Conservation (phyloP, 2,113 vertebrate genomes). For the Vanacampus margaritifer region DNA sequence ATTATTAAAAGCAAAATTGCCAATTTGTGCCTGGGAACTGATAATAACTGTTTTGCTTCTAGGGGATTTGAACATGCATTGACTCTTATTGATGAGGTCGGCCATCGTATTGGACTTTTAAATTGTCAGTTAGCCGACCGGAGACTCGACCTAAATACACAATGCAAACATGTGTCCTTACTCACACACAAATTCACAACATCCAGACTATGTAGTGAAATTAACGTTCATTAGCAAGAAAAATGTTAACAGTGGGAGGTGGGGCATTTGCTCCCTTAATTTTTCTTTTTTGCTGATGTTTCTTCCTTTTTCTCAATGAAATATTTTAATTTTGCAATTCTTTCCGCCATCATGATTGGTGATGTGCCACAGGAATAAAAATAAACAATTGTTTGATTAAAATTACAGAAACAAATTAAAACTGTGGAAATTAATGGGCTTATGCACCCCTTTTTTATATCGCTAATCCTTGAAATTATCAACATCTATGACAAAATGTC, state of each 20-base stretch:
- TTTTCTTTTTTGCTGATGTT: background rate
- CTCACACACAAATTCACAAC: background rate
- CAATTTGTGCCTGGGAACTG: conserved; percentile 29
- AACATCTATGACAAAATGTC: too few relatives aligned
- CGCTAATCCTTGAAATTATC: background rate
- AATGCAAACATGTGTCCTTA: conserved; percentile 1
- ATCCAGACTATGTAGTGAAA: background rate
- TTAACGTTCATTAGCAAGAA: background rate
- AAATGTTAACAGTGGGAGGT: background rate
- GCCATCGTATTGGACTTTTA: conserved; percentile 27
- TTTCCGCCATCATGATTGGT: conserved; percentile 12
- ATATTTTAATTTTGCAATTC: conserved; percentile 37
- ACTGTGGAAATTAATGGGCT: background rate
- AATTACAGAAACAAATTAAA: background rate
- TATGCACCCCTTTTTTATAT: background rate
- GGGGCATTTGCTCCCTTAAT: background rate
- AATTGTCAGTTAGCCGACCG: conserved; percentile 36
- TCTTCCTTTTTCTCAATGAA: background rate
- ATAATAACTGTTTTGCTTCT: background rate
- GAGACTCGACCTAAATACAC: conserved; percentile 22
- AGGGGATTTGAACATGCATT: conserved; percentile 1
- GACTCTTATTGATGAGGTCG: conserved; percentile 31
- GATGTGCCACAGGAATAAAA: conserved; percentile 9
- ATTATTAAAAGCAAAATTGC: conserved; percentile 37
- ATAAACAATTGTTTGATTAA: conserved; percentile 13